Conservation (phyloP, 2,888 invertebrate genomes). For the Colostygia pectinataria region DNA sequence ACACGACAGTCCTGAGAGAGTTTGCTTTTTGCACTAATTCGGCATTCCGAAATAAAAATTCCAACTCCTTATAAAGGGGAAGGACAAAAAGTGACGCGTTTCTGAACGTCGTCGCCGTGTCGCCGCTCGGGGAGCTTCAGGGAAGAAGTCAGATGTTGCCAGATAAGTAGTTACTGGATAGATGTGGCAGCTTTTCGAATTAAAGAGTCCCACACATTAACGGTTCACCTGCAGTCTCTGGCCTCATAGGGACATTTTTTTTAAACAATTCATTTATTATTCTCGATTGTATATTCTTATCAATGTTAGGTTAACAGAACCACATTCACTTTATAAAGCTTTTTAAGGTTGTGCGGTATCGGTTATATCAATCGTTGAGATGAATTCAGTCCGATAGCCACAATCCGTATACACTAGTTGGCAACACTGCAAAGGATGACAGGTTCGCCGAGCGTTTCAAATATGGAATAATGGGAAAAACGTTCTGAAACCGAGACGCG, state of each 20-base stretch:
- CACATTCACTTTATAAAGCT: too few species aligned
- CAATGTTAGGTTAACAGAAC: too few species aligned
- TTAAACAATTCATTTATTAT: too few species aligned
- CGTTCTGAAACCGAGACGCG: conserved; percentile 55
- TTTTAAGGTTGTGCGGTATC: too few species aligned
- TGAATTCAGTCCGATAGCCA: neutral
- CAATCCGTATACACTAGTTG: conserved; percentile 6
- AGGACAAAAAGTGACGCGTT: conserved; percentile 45
- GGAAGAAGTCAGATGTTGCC: conserved; percentile 46
- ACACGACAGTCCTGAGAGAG: conserved; percentile 59
- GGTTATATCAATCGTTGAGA: too few species aligned
- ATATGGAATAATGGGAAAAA: conserved; percentile 46
- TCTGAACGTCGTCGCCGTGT: conserved; percentile 42
- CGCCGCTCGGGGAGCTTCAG: conserved; percentile 44
- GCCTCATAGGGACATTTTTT: too few species aligned
- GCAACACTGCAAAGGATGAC: conserved; percentile 16
- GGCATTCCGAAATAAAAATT: conserved; percentile 83
- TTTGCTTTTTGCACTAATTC: conserved; percentile 81
- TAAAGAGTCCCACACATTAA: neutral
- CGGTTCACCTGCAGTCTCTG: too few species aligned
- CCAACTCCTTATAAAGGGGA: conserved; percentile 69
- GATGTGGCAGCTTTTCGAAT: neutral
- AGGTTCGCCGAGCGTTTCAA: conserved; percentile 44
- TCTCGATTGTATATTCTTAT: too few species aligned
- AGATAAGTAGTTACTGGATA: neutral